Base-by-base conservation (phyloP, 2,113 vertebrate species). In the Empidonax traillii region DNA sequence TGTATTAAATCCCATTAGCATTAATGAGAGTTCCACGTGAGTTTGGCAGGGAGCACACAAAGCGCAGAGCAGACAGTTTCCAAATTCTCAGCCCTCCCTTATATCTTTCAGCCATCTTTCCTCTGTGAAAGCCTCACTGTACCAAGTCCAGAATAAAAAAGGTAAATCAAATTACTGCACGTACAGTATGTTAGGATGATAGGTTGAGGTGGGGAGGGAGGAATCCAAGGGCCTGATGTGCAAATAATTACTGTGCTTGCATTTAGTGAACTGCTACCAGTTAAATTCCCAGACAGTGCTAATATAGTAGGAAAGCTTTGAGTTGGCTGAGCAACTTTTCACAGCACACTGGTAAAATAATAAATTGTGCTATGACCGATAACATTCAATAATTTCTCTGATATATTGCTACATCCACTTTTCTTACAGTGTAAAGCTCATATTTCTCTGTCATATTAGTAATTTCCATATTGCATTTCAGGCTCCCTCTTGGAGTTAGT, bases 1-100 rank as follows among this genome's bases (percentile, higher is more conserved):
- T 97, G 93, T 93, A 95, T 97, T 96, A 96, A 96, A 95, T 91
- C 81, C 95, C 92, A 96, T 97, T 96, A 97, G 85, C 93, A 96
- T 96, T 95, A 97, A 97, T 95, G 95, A 97, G 95, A 91, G 74
- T 6, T 79, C 23, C 94, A 88, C 35, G 8, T 68, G 91, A 61
- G 81, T 93, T 96, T 96, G 93, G 86, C 90, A 43, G 93, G 75
- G 79, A 95, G 91, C 53, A 21, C 30, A 65, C 90, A 94, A 97
- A 97, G 28, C 94, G 90, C 96, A 95, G 89, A 76, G 91, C 91
- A 87, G 76, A 88, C 97, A 94, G 30, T 96, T 97, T 96, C 81
- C 94, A 93, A 91, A 93, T 90, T 79, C 89, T 95, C 93, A 91
- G 58, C 58, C 66, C 80, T 89, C 80, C n/a, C 58, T 91, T 95